Base-by-base conservation (phyloP, 2,113 vertebrate genomes). In the Antigone vipio region DNA sequence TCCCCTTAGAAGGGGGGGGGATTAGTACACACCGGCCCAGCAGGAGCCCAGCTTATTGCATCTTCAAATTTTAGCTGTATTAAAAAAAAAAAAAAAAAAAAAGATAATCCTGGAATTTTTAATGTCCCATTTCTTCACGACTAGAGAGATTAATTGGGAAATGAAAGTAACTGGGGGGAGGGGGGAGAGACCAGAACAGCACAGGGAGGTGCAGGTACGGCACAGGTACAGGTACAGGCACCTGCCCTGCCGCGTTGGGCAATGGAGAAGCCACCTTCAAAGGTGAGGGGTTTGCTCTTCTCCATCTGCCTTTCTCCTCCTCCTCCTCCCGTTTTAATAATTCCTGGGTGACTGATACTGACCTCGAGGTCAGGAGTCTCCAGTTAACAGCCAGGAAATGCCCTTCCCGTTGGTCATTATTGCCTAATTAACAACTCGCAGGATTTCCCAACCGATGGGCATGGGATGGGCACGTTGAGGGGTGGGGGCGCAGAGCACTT, bases 371-470 rank as follows among this genome's bases (percentile, higher is more conserved):
- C 89, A 86, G 88, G 90, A 92, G 63, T 27, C 72, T 95, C 60
- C 80, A 40, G 83, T 26, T 38, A 82, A 81, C 16, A 93, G 89
- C 89, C 88, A 85, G 96, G 91, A 97, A 95, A 96, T 97, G 93
- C 96, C 90, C 92, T 92, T 88, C 91, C 83, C 88, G 5, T 55
- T 40, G 71, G 89, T 96, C 93, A 78, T 95, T 91, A 83, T 59
- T 97, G 93, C 96, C 96, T 93, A 83, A 96, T 97, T 96, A 94
- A 56, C 93, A 59, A 23, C 83, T 85, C 3, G 72, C 63, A 49
- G 5, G 75, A 56, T 93, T 95, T 95, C 91, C 1, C 95, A 21
- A 71, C 44, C 50, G 1, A 2, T 15, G 81, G 44, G 13, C 14
- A 16, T 16, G 44, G 44, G 44, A 16, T 15, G 44, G 44, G 44